phyloP scores from a whole-genome alignment of 2,797 vertebrate species.

The Coranthus polyacanthus region DNA sequence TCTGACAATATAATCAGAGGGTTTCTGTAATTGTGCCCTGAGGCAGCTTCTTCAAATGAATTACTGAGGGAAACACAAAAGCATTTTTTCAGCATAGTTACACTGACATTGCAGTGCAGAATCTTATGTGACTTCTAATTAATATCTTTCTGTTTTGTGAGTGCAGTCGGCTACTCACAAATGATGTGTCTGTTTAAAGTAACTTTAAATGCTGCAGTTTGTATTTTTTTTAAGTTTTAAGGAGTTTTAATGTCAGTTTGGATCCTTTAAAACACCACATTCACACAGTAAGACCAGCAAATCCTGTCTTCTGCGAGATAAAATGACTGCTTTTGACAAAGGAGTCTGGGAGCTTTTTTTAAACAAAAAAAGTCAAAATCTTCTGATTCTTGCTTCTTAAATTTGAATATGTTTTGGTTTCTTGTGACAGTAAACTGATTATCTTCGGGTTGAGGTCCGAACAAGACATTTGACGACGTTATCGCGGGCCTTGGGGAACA shows the following conservation, averaged over 20 bases:
- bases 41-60: not conserved
- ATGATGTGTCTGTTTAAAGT: not conserved
- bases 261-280: no score
- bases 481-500: no score
- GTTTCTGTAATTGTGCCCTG: not conserved
- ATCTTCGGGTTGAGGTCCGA: not conserved
- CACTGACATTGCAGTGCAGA: not conserved
- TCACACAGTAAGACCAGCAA: no score
- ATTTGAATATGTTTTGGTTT: not conserved
- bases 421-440: not conserved
- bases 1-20: not conserved
- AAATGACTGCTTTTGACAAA: no score
- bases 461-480: not conserved
- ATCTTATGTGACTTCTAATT: no score
- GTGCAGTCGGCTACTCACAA: constrained; percentile 3
- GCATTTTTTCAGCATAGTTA: not conserved
- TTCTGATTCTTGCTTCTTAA: not conserved
- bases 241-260: no score
- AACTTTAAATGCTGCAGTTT: no score
- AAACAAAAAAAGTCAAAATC: not conserved
- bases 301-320: no score
- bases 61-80: not conserved
- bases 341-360: not conserved
- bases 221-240: no score
- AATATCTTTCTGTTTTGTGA: not conserved